Conservation (phyloP, 1,140 invertebrate genomes). For the Drosophila pachea region DNA sequence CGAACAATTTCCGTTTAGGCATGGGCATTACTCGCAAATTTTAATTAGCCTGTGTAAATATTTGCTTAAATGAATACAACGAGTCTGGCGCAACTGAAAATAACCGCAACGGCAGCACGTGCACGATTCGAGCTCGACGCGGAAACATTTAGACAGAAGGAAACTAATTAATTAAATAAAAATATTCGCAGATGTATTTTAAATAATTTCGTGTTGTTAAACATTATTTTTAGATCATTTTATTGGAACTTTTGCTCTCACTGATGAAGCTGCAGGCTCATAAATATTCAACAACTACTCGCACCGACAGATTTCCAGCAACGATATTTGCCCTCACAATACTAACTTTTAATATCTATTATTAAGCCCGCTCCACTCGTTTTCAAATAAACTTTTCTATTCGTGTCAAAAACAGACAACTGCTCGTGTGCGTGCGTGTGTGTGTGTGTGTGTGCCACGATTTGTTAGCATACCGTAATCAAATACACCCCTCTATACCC, state of each 20-base stretch:
- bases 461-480: constrained; percentile 27
- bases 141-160: no score
- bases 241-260: no score
- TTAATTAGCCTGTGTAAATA: constrained; percentile 32
- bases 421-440: constrained; percentile 7
- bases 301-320: no score
- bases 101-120: not conserved
- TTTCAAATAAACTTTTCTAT: no score
- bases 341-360: no score
- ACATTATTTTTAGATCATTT: no score
- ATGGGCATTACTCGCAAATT: constrained; percentile 2
- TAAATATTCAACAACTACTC: no score
- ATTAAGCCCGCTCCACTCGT: no score
- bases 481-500: constrained; percentile 23
- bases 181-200: not conserved
- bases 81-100: not conserved
- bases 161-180: constrained; percentile 6
- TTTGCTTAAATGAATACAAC: constrained; percentile 16
- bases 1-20: not conserved
- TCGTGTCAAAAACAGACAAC: constrained; percentile 7
- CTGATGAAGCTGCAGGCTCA: no score
- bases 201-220: not conserved
- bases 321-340: no score
- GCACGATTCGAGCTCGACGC: not conserved
- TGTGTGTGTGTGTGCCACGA: constrained; percentile 21